Percentiles rank a stretch among this genome's conserved stretches.
Conservation (phyloP, 2,113 vertebrate genomes). For the Megaleporinus macrocephalus region DNA sequence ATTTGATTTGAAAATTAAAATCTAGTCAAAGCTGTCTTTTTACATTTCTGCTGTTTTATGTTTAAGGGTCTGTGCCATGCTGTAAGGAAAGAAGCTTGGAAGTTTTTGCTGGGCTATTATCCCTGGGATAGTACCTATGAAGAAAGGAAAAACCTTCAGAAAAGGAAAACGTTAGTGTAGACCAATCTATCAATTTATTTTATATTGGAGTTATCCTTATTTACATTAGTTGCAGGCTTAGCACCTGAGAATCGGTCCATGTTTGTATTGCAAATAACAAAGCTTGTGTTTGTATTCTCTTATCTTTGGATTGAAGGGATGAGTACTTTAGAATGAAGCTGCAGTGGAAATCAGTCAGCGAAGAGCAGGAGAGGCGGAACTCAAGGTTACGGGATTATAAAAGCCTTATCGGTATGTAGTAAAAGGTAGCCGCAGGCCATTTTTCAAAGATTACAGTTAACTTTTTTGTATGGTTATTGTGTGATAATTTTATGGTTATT, state of each 20-base stretch:
- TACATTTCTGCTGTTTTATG: not conserved
- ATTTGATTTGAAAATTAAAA: too few relatives aligned
- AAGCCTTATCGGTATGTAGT: slow-evolving; percentile 89
- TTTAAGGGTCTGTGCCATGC: slow-evolving; percentile 88
- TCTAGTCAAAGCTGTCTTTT: not conserved
- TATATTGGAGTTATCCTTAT: not conserved
- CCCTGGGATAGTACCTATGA: slow-evolving; percentile 92
- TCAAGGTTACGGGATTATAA: slow-evolving; percentile 91
- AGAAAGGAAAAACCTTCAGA: slow-evolving; percentile 85
- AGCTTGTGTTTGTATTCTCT: not conserved
- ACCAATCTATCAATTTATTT: not conserved
- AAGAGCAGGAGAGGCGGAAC: slow-evolving; percentile 95
- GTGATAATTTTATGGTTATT: too few relatives aligned
- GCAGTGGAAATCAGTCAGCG: slow-evolving; percentile 96
- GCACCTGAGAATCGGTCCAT: not conserved
- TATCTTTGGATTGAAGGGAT: slow-evolving; percentile 74
- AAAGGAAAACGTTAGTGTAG: slow-evolving; percentile 85
- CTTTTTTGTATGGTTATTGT: too few relatives aligned
- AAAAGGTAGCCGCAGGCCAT: not conserved
- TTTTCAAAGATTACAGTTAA: too few relatives aligned
- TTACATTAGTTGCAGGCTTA: not conserved
- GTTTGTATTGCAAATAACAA: not conserved
- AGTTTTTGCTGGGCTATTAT: slow-evolving; percentile 92
- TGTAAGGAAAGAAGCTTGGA: slow-evolving; percentile 92
- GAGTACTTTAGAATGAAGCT: slow-evolving; percentile 99